Evolutionary conservation across 1,140 invertebrate species (phyloP).

Genomic region (Tetraneura akinire): DNA sequence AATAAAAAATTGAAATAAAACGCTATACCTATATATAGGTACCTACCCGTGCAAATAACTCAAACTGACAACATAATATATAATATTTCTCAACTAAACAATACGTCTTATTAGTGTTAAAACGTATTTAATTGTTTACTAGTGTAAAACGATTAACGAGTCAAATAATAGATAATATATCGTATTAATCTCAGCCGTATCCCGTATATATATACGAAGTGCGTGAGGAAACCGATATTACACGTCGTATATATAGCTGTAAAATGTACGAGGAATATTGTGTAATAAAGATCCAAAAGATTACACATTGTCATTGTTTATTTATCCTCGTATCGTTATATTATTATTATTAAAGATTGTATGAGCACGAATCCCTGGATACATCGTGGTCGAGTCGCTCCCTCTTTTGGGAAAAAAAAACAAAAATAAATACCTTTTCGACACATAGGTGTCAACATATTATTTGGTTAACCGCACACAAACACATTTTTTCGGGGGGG

Average conservation of each 20-base stretch:
- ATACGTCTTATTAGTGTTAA: neutral
- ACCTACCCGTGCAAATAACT: no score
- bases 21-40: no score
- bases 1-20: no score
- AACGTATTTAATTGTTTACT: neutral
- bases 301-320: neutral
- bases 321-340: neutral
- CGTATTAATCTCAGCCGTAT: neutral
- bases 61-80: no score
- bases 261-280: neutral
- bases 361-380: neutral
- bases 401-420: neutral
- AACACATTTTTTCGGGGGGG: no score
- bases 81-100: no score
- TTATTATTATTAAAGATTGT: neutral
- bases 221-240: neutral
- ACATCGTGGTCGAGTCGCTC: neutral
- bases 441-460: slow-evolving; percentile 32
- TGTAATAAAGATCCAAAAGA: neutral
- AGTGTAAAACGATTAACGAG: neutral
- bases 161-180: neutral
- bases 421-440: no score
- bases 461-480: slow-evolving; percentile 14
- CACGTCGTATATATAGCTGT: no score
- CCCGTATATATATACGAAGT: no score